phyloP scores from a whole-genome alignment of 2,113 vertebrate genomes.

The Antigone vipio region DNA sequence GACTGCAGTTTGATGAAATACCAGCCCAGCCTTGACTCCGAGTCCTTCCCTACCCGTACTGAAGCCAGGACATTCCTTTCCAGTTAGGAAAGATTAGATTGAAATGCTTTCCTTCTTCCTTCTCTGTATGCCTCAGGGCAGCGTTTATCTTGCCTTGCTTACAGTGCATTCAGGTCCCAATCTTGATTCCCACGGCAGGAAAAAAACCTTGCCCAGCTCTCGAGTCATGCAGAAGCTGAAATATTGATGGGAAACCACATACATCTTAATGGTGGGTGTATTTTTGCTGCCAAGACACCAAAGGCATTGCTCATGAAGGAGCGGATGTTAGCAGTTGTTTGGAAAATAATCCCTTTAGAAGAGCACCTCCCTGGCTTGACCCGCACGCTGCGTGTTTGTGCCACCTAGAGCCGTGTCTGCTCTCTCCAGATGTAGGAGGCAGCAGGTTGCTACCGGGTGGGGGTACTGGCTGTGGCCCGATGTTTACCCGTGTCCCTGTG shows the following conservation, averaged over 20 bases:
- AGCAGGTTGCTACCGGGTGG: background rate
- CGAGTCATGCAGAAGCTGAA: background rate
- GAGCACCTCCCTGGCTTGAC: background rate
- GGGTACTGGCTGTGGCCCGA: background rate
- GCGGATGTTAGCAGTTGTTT: fast-evolving
- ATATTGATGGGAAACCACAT: background rate
- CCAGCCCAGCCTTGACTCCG: background rate
- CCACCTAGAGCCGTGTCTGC: background rate
- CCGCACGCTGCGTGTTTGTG: background rate
- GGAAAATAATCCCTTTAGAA: background rate
- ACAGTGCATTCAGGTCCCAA: background rate
- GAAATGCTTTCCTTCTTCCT: background rate
- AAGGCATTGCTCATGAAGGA: background rate
- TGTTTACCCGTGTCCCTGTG: fast-evolving
- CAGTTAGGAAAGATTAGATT: background rate
- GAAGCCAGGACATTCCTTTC: background rate
- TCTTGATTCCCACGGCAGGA: background rate
- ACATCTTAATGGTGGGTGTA: background rate
- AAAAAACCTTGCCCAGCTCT: background rate
- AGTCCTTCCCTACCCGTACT: fast-evolving
- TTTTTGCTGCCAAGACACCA: background rate
- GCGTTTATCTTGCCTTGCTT: background rate
- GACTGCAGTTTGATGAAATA: background rate
- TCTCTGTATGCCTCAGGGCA: background rate
- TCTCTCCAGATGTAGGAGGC: background rate